Percentiles rank a stretch among this genome's conserved stretches.
phyloP scores from a whole-genome alignment of 2,113 vertebrate genomes.

The Sinocyclocheilus rhinocerous region DNA sequence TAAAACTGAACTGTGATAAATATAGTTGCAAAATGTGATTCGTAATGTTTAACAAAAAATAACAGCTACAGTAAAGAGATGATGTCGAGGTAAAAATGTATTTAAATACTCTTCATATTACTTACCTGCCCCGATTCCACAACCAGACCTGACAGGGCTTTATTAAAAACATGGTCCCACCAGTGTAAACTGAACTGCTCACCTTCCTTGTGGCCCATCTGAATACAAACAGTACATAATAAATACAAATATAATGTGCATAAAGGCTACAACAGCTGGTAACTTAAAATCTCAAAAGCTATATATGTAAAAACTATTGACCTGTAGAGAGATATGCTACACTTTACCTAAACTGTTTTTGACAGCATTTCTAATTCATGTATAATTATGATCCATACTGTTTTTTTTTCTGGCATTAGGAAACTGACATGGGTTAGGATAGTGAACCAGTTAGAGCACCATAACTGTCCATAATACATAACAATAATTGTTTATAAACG shows the following conservation, averaged over 20 bases:
- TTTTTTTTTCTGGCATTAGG: too few relatives aligned
- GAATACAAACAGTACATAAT: neutral
- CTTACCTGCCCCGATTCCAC: conserved; percentile 81
- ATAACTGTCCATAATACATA: neutral
- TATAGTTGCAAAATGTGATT: too few relatives aligned
- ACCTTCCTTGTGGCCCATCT: conserved; percentile 88
- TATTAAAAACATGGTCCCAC: conserved; percentile 96
- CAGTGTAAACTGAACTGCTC: conserved; percentile 93
- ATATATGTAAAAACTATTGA: neutral
- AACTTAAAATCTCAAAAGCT: neutral
- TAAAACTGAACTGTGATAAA: too few relatives aligned
- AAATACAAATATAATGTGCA: neutral
- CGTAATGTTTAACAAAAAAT: too few relatives aligned
- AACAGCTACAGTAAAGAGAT: too few relatives aligned
- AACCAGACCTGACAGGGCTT: conserved; percentile 82
- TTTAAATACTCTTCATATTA: neutral
- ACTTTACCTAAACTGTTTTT: neutral
- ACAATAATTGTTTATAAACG: neutral
- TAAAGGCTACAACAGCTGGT: neutral
- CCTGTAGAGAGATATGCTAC: neutral
- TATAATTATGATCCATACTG: neutral
- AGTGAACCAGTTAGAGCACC: neutral
- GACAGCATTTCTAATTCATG: neutral
- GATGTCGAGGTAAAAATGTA: neutral
- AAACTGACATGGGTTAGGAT: too few relatives aligned